phyloP scores from a whole-genome alignment of 2,113 vertebrate species.

The Daubentonia madagascariensis region DNA sequence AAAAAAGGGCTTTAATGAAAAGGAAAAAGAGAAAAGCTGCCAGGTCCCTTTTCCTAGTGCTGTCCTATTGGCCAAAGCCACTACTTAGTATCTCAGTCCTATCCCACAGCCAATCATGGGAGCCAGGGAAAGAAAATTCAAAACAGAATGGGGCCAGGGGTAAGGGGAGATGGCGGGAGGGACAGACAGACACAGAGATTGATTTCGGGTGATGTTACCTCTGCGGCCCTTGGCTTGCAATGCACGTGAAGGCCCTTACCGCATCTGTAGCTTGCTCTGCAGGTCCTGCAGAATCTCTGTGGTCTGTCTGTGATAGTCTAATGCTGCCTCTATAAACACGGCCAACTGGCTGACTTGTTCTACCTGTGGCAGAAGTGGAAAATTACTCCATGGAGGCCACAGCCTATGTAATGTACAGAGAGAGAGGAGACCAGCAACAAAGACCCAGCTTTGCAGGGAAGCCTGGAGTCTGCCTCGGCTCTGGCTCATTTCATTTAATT shows the following conservation, averaged over 20 bases:
- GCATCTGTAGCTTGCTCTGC: conserved; percentile 87
- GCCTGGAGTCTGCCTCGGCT: neutral
- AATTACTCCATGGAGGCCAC: conserved; percentile 16
- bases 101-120: neutral
- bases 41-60: neutral
- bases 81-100: neutral
- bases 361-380: conserved; percentile 83
- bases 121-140: neutral
- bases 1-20: neutral
- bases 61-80: neutral
- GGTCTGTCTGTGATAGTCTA: conserved; percentile 92
- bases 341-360: conserved; percentile 95
- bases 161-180: neutral
- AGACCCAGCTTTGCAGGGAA: neutral
- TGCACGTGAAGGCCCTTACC: conserved; percentile 78
- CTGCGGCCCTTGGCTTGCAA: neutral
- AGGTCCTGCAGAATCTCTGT: conserved; percentile 92
- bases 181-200: too few species aligned
- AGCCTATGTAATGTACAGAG: fast-evolving
- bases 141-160: neutral
- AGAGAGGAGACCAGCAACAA: neutral
- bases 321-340: conserved; percentile 89
- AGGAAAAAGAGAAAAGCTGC: neutral
- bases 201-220: fast-evolving
- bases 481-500: neutral